Evolutionary conservation across 2,797 vertebrate species (phyloP), one percentile per base, ranked within the genome.

Genomic region (Sorex maritimensis): DNA sequence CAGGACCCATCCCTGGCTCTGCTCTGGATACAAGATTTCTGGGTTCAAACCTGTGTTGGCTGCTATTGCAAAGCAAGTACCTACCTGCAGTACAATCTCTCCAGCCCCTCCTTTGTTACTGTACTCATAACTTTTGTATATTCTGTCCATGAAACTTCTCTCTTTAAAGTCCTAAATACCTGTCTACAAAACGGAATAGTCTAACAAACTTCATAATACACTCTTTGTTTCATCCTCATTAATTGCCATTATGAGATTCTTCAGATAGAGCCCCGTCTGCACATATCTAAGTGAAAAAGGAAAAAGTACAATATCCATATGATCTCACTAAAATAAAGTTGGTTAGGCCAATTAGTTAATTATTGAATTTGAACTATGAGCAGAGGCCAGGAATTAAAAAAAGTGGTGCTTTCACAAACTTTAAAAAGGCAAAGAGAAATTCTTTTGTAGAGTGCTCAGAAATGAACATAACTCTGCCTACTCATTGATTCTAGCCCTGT

Each of bases 61-160:
- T 55, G 17, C 17, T 14, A 34, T 34, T 55, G 52, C 17, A 55
- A 55, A 12, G 52, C 52, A 55, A 55, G 52, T 14, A 5, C 52
- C 9, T 55, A 55, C 11, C 13, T 15, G 17, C 13, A 14, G 52
- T 14, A 55, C 52, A 14, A 15, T 55, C 52, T 55, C 13, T 14
- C 0, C 1, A 30, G 41, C 7, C 8, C 2, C 34, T 77, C 2
- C 2, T 61, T 21, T 2, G 41, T 9, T 68, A 2, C 13, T 14
- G 17, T 52, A 52, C 52, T 8, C 3, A 24, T 67, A 26, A 4
- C 34, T 34, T 34, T 34, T 34, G 34, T 34, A 34, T 34, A 34
- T 71, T 44, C 34, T 13, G 1, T 26, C 34, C 6, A 41, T 21
- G 63, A 14, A 5, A 41, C 6, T 34, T 78, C 2, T 86, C 4